Percentiles rank a stretch among this genome's conserved stretches.
Conservation (phyloP, 2,797 vertebrate genomes). For the Phoebastria nigripes region DNA sequence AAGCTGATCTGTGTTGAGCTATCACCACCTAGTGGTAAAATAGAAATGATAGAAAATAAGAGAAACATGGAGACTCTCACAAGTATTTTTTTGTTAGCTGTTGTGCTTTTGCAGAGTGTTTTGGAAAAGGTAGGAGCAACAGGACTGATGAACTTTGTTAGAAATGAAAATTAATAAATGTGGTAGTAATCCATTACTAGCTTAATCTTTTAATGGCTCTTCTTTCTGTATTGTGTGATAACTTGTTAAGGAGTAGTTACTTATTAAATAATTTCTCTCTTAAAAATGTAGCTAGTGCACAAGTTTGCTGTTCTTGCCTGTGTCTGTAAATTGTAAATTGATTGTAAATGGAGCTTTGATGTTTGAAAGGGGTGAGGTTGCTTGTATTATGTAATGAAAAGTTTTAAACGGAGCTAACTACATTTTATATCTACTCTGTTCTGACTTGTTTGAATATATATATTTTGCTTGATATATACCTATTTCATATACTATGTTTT, state of each 20-base stretch:
- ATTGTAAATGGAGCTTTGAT: neutral
- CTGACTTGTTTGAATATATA: neutral
- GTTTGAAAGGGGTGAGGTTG: neutral
- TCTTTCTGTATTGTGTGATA: neutral
- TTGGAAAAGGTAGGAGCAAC: neutral
- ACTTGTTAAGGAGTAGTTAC: neutral
- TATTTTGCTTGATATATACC: neutral
- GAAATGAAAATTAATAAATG: neutral
- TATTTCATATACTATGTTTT: neutral
- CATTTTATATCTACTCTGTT: neutral
- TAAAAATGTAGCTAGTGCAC: neutral
- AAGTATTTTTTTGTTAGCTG: neutral
- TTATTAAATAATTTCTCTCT: neutral
- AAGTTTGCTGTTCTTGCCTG: neutral
- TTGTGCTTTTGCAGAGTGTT: neutral
- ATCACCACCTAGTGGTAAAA: conserved; percentile 54
- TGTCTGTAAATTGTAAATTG: neutral
- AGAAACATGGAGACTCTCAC: neutral
- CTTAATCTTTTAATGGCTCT: neutral
- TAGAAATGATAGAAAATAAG: neutral
- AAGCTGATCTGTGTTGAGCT: conserved; percentile 26
- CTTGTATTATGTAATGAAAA: neutral
- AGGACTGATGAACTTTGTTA: neutral
- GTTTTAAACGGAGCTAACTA: neutral
- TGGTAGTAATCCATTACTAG: rapidly evolving